Percentiles rank a stretch among this genome's conserved stretches.
phyloP scores from a whole-genome alignment of 1,140 invertebrate species.

The Hypothenemus hampei region DNA sequence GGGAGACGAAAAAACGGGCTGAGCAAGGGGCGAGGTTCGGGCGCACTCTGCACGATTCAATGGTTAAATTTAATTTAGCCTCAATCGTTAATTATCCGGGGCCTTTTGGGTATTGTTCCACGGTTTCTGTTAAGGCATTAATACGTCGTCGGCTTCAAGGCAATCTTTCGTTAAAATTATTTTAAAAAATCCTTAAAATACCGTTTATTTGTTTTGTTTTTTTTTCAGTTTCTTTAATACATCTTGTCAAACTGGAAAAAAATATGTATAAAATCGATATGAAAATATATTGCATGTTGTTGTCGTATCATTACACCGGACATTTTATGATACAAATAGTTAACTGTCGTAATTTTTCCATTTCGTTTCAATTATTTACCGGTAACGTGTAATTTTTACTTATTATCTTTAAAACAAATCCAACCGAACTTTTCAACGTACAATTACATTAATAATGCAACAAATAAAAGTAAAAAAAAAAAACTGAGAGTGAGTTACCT shows the following conservation, averaged over 20 bases:
- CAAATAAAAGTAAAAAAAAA: too few species aligned
- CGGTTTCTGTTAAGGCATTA: too few species aligned
- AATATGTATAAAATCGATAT: neutral
- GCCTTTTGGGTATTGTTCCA: slow-evolving; percentile 19
- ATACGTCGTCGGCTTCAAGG: too few species aligned
- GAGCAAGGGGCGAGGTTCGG: too few species aligned
- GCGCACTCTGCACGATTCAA: slow-evolving; percentile 37
- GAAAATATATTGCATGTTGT: slow-evolving; percentile 8
- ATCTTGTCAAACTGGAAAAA: too few species aligned
- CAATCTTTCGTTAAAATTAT: too few species aligned
- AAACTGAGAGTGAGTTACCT: too few species aligned
- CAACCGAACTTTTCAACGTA: slow-evolving; percentile 3
- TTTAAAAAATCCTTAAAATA: too few species aligned
- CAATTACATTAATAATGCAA: slow-evolving; percentile 13
- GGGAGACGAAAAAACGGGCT: too few species aligned
- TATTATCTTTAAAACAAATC: slow-evolving; percentile 14
- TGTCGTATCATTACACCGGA: slow-evolving; percentile 9
- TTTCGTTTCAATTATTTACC: slow-evolving; percentile 12
- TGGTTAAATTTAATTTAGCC: slow-evolving; percentile 43
- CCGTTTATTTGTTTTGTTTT: too few species aligned
- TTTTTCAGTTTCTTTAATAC: too few species aligned
- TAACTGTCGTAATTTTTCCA: slow-evolving; percentile 13
- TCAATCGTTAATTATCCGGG: slow-evolving; percentile 26
- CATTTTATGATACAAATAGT: slow-evolving; percentile 10
- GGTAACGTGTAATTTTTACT: slow-evolving; percentile 4